A percentile compares a stretch with the other conserved stretches of the same genome.
These are phyloP conservation scores for Lasiurus borealis DNA, from an alignment of 2,113 vertebrate genomes.

Conservation along the genomic window DNA sequence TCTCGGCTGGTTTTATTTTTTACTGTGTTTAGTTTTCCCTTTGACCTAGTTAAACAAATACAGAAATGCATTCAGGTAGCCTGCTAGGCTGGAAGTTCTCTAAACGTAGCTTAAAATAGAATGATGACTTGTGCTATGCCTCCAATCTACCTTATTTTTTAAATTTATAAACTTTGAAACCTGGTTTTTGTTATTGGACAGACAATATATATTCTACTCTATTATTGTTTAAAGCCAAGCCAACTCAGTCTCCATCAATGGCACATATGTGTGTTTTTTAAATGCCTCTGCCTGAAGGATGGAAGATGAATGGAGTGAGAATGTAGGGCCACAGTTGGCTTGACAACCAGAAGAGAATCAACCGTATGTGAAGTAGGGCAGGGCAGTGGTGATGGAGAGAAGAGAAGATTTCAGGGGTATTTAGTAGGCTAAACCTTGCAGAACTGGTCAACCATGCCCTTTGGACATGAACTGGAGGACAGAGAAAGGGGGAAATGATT, in stretches of 20 bases:
- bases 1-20: too few species aligned
- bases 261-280: background rate
- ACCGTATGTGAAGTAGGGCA: background rate
- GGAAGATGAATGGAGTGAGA: background rate
- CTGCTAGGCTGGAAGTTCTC: background rate
- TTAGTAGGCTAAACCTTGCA: background rate
- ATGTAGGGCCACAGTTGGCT: too few species aligned
- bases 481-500: background rate
- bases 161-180: background rate
- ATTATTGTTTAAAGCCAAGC: background rate
- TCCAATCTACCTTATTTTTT: background rate
- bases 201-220: background rate
- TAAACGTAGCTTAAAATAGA: background rate
- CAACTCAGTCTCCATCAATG: background rate
- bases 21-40: background rate
- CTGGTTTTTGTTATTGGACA: background rate
- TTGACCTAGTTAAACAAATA: background rate
- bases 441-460: background rate
- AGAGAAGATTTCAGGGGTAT: accelerated
- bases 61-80: background rate
- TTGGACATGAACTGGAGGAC: background rate
- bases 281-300: background rate
- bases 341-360: background rate
- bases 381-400: background rate
- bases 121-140: background rate